Conservation (phyloP, 2,797 vertebrate genomes). For the Limosa lapponica region DNA sequence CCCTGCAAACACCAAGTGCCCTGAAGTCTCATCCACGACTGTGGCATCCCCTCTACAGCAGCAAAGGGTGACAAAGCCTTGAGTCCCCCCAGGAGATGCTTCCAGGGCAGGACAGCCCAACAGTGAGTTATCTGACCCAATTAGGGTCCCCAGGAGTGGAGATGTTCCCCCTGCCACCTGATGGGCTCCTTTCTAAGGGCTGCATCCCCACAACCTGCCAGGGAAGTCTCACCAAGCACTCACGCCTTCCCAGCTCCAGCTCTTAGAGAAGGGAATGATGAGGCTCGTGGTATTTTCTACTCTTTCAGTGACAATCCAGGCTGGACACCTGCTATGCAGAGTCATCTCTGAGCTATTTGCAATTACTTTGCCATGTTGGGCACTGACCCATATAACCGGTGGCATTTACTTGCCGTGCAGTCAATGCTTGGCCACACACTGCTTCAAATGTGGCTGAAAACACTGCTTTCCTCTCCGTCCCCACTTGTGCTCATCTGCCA, state of each 20-base stretch:
- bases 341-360: background rate
- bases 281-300: rapidly evolving
- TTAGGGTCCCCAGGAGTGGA: background rate
- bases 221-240: background rate
- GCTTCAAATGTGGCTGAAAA: background rate
- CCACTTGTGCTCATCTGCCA: background rate
- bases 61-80: background rate
- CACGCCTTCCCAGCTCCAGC: background rate
- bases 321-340: background rate
- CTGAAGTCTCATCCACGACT: background rate
- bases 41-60: background rate
- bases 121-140: background rate
- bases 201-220: rapidly evolving
- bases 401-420: background rate
- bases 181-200: rapidly evolving
- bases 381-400: background rate
- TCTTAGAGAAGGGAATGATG: background rate
- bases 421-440: background rate
- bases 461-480: rapidly evolving
- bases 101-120: background rate
- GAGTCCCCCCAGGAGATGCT: background rate
- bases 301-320: background rate
- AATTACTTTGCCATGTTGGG: background rate
- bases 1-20: background rate
- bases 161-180: background rate